Evolutionary conservation across 2,888 invertebrate genomes (phyloP), one percentile per base, ranked within the genome.

Genomic region (Drosophila merina): DNA sequence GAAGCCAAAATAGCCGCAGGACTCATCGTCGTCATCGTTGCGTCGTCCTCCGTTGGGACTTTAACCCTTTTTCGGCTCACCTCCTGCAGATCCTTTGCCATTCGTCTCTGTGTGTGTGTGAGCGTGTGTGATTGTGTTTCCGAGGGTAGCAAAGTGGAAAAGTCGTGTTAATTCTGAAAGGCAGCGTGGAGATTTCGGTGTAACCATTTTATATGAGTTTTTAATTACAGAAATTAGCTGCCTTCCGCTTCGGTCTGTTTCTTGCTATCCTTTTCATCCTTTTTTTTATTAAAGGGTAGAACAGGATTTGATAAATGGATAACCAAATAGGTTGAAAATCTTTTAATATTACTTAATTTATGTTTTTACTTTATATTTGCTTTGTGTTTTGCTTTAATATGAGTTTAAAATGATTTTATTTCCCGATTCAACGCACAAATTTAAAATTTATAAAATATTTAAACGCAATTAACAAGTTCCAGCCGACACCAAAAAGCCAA

Each of bases 221-320:
- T 90, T 91, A 91, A 91, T 91, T 91, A 90, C 89, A 77, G 75
- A 91, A 91, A 91, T 91, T 91, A 90, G 89, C 87, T 88, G 38
- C 52, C 87, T 89, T 85, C 83, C 83, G 76, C 76, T 74, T 74
- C 8, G 30, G 12, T 10, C 14, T 26, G 9, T 8, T 30, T 7
- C 7, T 48, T 36, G 30, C 33, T 54, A 20, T 45, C 10, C 55
- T 36, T 49, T n/a, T n/a, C 12, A 3, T 52, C 45, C 48, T 49
- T 28, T 26, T 25, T 40, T 10, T 49, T 51, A 7, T 7, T 25
- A 44, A 38, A 20, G 14, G 42, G 40, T 26, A 10, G 25, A n/a
- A 31, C 7, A 20, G 25, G 10, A 2, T 40, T 20, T 48, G 40
- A 59, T 60, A 10, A 60, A 49, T 62, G 42, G 1, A 6, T 4